These are phyloP conservation scores for Eurosta solidaginis DNA, from an alignment of 1,140 invertebrate species.

Conservation along the genomic window DNA sequence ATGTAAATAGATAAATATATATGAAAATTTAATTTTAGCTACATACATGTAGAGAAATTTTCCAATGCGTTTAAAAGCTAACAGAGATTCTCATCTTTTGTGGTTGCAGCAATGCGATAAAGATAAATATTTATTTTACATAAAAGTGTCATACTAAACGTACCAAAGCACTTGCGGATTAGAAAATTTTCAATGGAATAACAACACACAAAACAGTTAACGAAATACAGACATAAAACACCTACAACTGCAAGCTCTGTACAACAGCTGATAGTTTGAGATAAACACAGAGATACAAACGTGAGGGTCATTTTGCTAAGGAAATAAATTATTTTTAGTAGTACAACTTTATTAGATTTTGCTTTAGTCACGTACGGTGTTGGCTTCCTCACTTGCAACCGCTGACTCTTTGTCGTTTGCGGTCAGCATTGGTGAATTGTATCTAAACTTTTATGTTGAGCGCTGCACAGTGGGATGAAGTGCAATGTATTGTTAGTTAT, in stretches of 20 bases:
- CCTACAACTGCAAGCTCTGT: background rate
- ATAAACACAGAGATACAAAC: background rate
- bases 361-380: constrained; percentile 54
- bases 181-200: background rate
- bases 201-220: background rate
- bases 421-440: background rate
- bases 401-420: too few relatives aligned
- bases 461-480: too few relatives aligned
- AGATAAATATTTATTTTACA: constrained; percentile 19
- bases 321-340: constrained; percentile 37
- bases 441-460: background rate
- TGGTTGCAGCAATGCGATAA: background rate
- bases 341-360: constrained; percentile 56
- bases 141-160: background rate
- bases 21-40: background rate
- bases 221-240: background rate
- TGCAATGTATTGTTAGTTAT: too few relatives aligned
- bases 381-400: too few relatives aligned
- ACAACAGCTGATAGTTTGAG: background rate
- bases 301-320: background rate
- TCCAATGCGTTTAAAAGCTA: background rate
- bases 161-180: background rate
- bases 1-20: background rate
- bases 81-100: constrained; percentile 1
- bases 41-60: background rate